Percentiles rank a stretch among this genome's conserved stretches.
Conservation (phyloP, 2,888 invertebrate genomes). For the Drosophila neoperkinsi region DNA sequence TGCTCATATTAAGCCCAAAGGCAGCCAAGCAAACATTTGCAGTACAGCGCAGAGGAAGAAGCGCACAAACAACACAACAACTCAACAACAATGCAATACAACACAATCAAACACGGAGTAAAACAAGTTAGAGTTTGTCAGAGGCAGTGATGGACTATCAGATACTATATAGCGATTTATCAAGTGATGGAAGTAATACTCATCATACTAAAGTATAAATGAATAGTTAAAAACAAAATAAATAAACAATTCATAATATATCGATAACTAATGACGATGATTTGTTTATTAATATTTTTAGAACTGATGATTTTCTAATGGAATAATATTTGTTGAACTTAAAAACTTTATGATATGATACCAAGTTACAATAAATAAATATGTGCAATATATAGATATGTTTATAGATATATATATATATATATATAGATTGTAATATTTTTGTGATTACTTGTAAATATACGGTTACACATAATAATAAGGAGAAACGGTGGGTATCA, state of each 20-base stretch:
- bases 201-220: not conserved
- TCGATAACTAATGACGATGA: not conserved
- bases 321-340: not conserved
- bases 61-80: slow-evolving; percentile 37
- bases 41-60: slow-evolving; percentile 40
- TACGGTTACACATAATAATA: not conserved
- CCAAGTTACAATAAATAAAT: not conserved
- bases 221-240: not conserved
- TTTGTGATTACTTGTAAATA: not conserved
- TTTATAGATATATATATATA: not conserved
- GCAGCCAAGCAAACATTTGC: slow-evolving; percentile 75
- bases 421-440: not conserved
- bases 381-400: not conserved
- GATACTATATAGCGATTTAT: not conserved
- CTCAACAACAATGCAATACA: slow-evolving; percentile 30
- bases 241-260: not conserved
- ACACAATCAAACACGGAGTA: slow-evolving; percentile 28
- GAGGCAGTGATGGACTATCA: not conserved
- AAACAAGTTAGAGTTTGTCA: slow-evolving; percentile 20
- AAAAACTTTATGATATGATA: not conserved
- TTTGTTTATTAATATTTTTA: not conserved
- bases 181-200: not conserved
- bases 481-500: not conserved
- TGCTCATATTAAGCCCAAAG: slow-evolving; percentile 62
- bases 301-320: not conserved